Conservation (phyloP, 2,113 vertebrate species). For the Microcebus murinus region DNA sequence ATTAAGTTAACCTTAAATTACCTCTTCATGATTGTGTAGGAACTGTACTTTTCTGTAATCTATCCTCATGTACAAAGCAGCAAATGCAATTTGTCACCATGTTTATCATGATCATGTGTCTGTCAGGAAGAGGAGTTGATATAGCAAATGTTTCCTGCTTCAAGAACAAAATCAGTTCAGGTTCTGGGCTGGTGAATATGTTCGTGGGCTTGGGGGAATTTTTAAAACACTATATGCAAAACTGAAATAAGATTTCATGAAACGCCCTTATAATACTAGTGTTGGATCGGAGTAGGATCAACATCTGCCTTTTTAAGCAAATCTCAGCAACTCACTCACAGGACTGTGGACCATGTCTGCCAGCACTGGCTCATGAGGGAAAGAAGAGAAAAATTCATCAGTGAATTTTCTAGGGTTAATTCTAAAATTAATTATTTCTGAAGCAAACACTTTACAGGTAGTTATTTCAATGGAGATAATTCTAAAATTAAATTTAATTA, state of each 20-base stretch:
- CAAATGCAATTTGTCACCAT: slow-evolving; percentile 44
- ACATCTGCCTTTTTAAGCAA: slow-evolving; percentile 49
- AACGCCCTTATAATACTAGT: slow-evolving; percentile 18
- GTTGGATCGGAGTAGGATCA: slow-evolving; percentile 6
- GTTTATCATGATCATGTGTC: slow-evolving; percentile 58
- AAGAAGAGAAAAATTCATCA: not conserved
- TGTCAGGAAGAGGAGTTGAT: slow-evolving; percentile 61
- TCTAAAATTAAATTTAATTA: slow-evolving; percentile 36
- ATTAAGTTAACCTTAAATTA: slow-evolving; percentile 65
- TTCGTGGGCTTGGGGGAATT: slow-evolving; percentile 18
- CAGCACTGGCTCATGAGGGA: not conserved
- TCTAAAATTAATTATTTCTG: slow-evolving; percentile 13
- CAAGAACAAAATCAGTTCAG: slow-evolving; percentile 54
- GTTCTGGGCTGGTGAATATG: slow-evolving; percentile 52
- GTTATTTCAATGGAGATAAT: slow-evolving; percentile 34
- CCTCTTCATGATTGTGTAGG: slow-evolving; percentile 34
- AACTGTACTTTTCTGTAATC: slow-evolving; percentile 17
- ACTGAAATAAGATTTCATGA: slow-evolving; percentile 53
- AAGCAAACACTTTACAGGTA: not conserved
- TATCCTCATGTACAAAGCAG: not conserved
- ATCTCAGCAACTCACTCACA: not conserved
- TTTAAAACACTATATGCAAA: slow-evolving; percentile 50
- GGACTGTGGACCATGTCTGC: not conserved
- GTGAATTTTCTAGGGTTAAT: not conserved
- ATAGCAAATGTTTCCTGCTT: slow-evolving; percentile 58